A percentile compares a stretch with the other conserved stretches of the same genome.
Conservation (phyloP, 2,888 invertebrate species). For the Pristionchus entomophagus region DNA sequence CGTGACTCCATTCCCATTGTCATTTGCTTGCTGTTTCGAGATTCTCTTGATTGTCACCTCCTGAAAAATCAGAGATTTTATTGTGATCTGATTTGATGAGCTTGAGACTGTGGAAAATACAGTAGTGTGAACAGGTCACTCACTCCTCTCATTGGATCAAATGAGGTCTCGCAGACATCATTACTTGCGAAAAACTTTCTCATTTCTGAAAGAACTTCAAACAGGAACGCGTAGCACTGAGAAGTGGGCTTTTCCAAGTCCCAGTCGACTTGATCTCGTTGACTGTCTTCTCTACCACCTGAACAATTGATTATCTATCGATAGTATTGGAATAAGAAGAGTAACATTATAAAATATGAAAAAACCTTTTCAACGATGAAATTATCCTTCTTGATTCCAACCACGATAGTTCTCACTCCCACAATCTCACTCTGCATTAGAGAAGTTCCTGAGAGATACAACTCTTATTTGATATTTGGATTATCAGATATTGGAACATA, state of each 20-base stretch:
- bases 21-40: background rate
- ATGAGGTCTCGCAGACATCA: background rate
- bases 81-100: background rate
- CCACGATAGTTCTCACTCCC: background rate
- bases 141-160: background rate
- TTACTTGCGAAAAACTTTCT: background rate
- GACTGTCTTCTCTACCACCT: background rate
- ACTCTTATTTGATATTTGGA: too few relatives aligned
- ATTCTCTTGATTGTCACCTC: background rate
- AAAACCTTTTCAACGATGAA: background rate
- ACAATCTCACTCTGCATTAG: background rate
- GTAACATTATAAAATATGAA: background rate
- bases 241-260: background rate
- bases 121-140: too few relatives aligned
- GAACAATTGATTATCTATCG: background rate
- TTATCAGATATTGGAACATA: too few relatives aligned
- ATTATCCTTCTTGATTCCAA: background rate
- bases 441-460: too few relatives aligned
- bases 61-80: background rate
- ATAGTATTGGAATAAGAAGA: too few relatives aligned
- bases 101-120: too few relatives aligned
- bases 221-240: background rate
- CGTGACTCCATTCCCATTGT: background rate
- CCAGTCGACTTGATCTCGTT: background rate
- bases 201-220: background rate